Conservation (phyloP, 2,888 invertebrate species). For the Linnaemya vulpina region DNA sequence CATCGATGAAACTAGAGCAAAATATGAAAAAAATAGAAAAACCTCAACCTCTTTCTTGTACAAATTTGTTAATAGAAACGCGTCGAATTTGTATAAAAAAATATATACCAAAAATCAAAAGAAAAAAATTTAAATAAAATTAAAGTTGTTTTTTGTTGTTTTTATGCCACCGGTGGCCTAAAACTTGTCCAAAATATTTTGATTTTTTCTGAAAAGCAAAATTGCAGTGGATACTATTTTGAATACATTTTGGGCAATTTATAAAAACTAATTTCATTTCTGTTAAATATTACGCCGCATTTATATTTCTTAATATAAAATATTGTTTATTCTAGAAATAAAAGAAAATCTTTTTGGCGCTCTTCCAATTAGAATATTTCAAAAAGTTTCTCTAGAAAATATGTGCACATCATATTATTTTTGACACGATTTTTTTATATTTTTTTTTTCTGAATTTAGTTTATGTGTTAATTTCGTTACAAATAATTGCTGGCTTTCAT, state of each 20-base stretch:
- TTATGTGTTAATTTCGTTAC: slow-evolving; percentile 14
- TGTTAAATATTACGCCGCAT: slow-evolving; percentile 43
- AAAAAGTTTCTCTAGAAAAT: slow-evolving; percentile 5
- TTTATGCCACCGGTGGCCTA: neutral
- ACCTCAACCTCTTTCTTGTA: slow-evolving; percentile 18
- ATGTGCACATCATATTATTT: slow-evolving; percentile 42
- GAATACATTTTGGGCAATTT: slow-evolving; percentile 33
- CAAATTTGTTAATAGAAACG: slow-evolving; percentile 1
- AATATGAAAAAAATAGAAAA: slow-evolving; percentile 1
- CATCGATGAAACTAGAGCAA: slow-evolving; percentile 53
- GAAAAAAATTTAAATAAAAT: neutral
- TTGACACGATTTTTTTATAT: slow-evolving; percentile 40
- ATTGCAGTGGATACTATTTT: neutral
- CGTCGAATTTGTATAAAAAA: neutral
- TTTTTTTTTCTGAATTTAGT: neutral
- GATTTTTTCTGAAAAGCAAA: neutral
- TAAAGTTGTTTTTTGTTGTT: slow-evolving; percentile 14
- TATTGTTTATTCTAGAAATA: slow-evolving; percentile 19
- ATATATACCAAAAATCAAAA: neutral
- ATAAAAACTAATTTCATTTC: slow-evolving; percentile 30
- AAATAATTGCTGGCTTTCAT: neutral
- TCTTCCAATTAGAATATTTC: slow-evolving; percentile 51
- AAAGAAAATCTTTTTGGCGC: slow-evolving; percentile 34
- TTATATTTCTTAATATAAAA: slow-evolving; percentile 31
- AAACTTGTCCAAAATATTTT: neutral